These are phyloP conservation scores for Amphiprion ocellaris DNA, from an alignment of 2,113 vertebrate species.

Conservation along the genomic window DNA sequence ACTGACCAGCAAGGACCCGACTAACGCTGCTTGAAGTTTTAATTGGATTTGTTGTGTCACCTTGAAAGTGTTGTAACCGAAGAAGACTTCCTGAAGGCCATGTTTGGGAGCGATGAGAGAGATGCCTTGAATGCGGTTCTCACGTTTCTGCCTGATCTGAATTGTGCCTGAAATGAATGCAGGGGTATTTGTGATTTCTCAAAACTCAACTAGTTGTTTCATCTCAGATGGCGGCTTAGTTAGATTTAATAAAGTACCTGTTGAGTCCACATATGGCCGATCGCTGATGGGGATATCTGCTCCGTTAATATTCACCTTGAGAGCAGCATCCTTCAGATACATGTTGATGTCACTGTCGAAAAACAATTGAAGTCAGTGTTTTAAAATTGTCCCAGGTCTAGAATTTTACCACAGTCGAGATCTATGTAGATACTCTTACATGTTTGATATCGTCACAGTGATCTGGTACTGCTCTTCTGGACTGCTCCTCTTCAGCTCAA, in stretches of 20 bases:
- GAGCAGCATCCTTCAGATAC: conserved; percentile 10
- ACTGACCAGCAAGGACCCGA: too few relatives aligned
- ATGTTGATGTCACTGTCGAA: conserved; percentile 73
- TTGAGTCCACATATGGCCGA: conserved; percentile 70
- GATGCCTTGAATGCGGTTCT: conserved; percentile 44
- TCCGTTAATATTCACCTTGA: conserved; percentile 70
- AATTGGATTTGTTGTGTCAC: conserved; percentile 35
- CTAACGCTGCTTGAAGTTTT: too few relatives aligned
- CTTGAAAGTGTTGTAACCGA: conserved; percentile 49
- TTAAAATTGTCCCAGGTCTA: background rate
- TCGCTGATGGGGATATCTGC: conserved; percentile 56
- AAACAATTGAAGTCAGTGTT: conserved; percentile 11
- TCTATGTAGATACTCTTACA: conserved; percentile 78
- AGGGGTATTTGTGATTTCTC: too few relatives aligned
- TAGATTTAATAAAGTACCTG: conserved; percentile 52
- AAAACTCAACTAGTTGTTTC: background rate
- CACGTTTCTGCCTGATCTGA: conserved; percentile 51
- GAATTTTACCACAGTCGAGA: too few relatives aligned
- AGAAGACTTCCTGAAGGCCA: conserved; percentile 78
- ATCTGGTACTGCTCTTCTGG: conserved; percentile 72
- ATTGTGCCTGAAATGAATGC: conserved; percentile 58
- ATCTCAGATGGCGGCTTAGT: conserved; percentile 43
- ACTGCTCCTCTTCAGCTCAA: conserved; percentile 82
- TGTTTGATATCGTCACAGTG: conserved; percentile 80
- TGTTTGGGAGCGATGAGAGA: conserved; percentile 63